A percentile compares a stretch with the other conserved stretches of the same genome.
Conservation (phyloP, 2,888 invertebrate species). For the Leuctra nigra region DNA sequence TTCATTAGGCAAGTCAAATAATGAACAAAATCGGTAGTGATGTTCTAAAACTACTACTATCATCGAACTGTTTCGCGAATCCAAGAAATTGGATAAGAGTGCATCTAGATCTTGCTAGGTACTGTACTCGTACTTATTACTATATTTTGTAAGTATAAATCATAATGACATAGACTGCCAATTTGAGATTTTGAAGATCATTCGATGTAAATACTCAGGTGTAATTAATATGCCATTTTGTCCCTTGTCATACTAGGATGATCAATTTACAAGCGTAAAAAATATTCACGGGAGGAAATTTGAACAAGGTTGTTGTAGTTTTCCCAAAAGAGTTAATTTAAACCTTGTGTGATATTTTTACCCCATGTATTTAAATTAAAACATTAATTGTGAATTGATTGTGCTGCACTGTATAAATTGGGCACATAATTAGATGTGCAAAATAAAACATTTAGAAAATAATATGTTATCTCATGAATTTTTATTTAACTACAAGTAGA, state of each 20-base stretch:
- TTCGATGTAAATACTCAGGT: constrained; percentile 7
- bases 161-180: background rate
- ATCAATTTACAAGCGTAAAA: no score
- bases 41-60: no score
- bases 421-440: constrained; percentile 6
- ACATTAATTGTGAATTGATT: constrained; percentile 4
- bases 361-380: background rate
- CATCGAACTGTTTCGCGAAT: no score
- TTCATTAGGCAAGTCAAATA: no score
- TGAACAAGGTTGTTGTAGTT: background rate
- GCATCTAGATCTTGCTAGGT: no score
- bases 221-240: constrained; percentile 6
- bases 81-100: no score
- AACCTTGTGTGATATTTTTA: constrained; percentile 11
- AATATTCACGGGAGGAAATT: background rate
- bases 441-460: background rate
- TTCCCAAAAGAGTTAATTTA: background rate
- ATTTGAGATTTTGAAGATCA: background rate
- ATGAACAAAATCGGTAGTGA: no score
- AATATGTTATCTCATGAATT: no score
- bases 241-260: background rate
- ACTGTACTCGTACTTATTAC: no score
- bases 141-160: constrained; percentile 2
- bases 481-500: no score
- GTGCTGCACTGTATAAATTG: constrained; percentile 3